phyloP scores from a whole-genome alignment of 2,797 vertebrate species.

The Centropyge bicolor region DNA sequence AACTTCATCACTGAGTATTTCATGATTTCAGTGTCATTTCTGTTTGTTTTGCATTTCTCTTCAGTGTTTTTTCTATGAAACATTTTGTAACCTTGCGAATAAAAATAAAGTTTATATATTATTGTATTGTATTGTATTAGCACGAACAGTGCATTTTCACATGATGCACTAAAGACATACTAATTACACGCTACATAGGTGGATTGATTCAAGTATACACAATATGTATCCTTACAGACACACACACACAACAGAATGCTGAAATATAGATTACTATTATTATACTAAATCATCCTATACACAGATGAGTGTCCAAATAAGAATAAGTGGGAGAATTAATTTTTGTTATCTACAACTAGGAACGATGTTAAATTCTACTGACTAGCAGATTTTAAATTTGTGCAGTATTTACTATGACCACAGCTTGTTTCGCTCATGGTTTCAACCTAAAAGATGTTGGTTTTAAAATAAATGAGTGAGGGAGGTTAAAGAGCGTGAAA shows the following conservation, averaged over 20 bases:
- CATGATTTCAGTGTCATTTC: neutral
- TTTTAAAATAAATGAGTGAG: slow-evolving; percentile 3
- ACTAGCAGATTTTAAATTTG: neutral
- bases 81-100: neutral
- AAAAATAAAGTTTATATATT: neutral
- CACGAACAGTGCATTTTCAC: neutral
- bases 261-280: neutral
- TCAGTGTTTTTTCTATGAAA: neutral
- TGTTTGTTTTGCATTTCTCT: neutral
- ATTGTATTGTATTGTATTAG: slow-evolving; percentile 1
- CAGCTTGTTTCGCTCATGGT: neutral
- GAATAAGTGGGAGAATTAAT: too few relatives aligned
- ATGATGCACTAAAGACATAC: neutral
- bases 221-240: neutral
- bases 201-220: neutral
- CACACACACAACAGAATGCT: neutral
- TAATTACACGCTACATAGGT: neutral
- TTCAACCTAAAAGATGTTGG: neutral
- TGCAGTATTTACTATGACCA: neutral
- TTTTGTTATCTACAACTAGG: neutral
- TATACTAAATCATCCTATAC: too few relatives aligned
- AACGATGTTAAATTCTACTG: neutral
- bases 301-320: neutral
- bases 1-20: neutral
- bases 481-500: neutral